Base-by-base conservation (phyloP, 1,140 invertebrate species). In the Macrosteles quadrilineatus region DNA sequence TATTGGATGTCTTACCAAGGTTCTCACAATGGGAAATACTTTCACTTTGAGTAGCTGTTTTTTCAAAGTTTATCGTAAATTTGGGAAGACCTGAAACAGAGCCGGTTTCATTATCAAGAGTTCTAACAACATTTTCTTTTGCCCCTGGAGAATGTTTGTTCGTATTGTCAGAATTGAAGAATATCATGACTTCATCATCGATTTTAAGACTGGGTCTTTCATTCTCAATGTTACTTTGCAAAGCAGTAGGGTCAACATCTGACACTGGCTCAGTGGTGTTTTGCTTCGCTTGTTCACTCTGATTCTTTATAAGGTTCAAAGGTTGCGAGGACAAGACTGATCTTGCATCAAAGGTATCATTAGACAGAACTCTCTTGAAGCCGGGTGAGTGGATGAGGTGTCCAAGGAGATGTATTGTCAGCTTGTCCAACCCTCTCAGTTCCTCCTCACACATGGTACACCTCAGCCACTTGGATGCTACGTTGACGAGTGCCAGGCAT, bases 321-420 rank as follows among this genome's bases (percentile, higher is more conserved):
- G 55, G 55, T 30, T 59, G 14, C 6, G 55, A 14, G 23, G 25
- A 9, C 2, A 23, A 25, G n/a, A 25, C 9, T 14, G 6, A 29
- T 12, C 4, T 2, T 9, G 23, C n/a, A 59, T 30, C 21, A 53
- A 19, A 19, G 6, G 36, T 9, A 40, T 40, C 36, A 50, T 50
- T 59, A 6, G 27, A 6, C 2, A 59, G 27, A 29, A 11, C 4
- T 30, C 23, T 59, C 25, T 59, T 59, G 25, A 59, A 59, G n/a
- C 23, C n/a, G 21, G 21, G 11, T 27, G 21, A 27, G 21, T 27
- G 55, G n/a, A 59, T 29, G 23, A 85, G 84, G 77, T 93, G 91
- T 29, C 86, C 87, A 75, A 93, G 92, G 70, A 94, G 80, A 80
- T 94, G 91, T 75, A 93, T 92, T 1, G 91, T 93, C n/a, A 93